These are phyloP conservation scores for Illadopsis cleaveri DNA, from an alignment of 2,113 vertebrate genomes.

Conservation along the genomic window DNA sequence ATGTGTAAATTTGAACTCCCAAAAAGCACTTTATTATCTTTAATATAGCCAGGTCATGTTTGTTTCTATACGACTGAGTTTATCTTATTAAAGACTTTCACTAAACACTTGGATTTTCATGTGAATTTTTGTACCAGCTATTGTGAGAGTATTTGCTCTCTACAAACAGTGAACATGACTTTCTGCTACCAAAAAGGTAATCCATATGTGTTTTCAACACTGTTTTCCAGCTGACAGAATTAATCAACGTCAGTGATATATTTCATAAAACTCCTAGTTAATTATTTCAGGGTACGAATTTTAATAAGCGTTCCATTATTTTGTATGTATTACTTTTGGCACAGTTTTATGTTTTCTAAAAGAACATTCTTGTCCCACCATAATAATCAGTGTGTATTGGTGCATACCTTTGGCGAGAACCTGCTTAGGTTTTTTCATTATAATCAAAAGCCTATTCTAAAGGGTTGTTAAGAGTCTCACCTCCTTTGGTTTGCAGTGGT, in stretches of 20 bases:
- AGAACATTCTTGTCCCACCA: not conserved
- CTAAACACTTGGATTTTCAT: not conserved
- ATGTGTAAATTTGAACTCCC: not conserved
- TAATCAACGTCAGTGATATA: slow-evolving; percentile 31
- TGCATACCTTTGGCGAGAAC: slow-evolving; percentile 47
- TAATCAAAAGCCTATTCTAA: slow-evolving; percentile 52
- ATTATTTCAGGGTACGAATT: slow-evolving; percentile 13
- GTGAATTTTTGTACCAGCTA: not conserved
- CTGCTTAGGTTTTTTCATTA: slow-evolving; percentile 32
- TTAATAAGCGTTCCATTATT: not conserved
- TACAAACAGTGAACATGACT: not conserved
- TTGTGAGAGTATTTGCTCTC: not conserved
- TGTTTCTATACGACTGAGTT: not conserved
- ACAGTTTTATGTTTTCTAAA: not conserved
- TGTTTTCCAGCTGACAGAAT: slow-evolving; percentile 39
- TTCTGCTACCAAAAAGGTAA: slow-evolving; percentile 1
- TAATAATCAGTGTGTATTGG: not conserved
- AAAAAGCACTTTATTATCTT: not conserved
- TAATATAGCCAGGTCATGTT: not conserved
- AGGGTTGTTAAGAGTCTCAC: slow-evolving; percentile 65
- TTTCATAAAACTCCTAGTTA: slow-evolving; percentile 12
- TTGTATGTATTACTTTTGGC: not conserved
- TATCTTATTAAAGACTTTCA: not conserved
- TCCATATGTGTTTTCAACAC: slow-evolving; percentile 3
- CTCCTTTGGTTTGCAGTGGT: slow-evolving; percentile 62